phyloP scores from a whole-genome alignment of 2,797 vertebrate species.

The Mormyrops attenuatus region DNA sequence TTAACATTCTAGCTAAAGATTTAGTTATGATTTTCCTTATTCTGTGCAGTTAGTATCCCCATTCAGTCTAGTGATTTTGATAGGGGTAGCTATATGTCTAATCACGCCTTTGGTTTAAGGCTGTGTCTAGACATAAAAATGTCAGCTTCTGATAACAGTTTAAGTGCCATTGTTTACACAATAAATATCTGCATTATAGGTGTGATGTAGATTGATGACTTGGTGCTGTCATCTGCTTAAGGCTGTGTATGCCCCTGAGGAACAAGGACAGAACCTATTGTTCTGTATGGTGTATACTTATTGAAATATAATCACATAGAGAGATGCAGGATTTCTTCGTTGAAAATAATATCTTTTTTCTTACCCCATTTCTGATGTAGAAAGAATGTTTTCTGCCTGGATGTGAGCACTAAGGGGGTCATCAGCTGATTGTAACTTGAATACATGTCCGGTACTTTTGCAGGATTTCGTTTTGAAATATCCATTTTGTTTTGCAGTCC shows the following conservation, averaged over 20 bases:
- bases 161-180: neutral
- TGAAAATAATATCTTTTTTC: neutral
- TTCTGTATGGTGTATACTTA: neutral
- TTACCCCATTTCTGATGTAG: neutral
- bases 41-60: neutral
- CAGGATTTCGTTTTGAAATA: conserved; percentile 1
- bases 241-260: neutral
- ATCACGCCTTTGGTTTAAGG: neutral
- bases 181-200: neutral
- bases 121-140: neutral
- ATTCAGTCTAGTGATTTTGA: neutral
- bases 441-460: neutral
- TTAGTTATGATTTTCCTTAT: neutral
- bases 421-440: neutral
- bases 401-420: neutral
- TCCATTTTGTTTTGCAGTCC: conserved; percentile 63
- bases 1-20: neutral
- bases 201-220: neutral
- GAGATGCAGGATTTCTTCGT: neutral
- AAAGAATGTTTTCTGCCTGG: neutral
- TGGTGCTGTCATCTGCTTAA: neutral
- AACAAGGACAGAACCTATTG: neutral
- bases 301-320: neutral
- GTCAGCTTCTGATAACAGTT: neutral
- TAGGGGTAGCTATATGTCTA: neutral